phyloP scores from a whole-genome alignment of 92 coral and sea anemone species.

The Phenganax stokvisi region DNA sequence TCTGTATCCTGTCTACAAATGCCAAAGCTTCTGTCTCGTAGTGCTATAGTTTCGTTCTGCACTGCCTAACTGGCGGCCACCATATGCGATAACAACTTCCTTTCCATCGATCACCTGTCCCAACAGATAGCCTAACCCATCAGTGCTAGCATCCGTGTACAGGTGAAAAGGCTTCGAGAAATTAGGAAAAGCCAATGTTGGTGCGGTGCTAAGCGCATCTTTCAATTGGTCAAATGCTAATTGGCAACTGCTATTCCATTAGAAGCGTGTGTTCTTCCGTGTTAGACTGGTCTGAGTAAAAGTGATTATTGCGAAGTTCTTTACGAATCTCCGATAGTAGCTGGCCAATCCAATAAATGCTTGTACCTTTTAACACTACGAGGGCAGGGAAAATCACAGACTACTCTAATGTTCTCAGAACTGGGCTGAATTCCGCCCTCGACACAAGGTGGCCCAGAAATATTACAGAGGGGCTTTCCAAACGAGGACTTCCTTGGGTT shows the following conservation, averaged over 20 bases:
- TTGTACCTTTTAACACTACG: slow-evolving; percentile 39
- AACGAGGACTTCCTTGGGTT: slow-evolving; percentile 54
- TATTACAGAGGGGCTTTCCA: slow-evolving; percentile 34
- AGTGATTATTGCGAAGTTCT: slow-evolving; percentile 46
- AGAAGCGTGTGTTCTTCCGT: slow-evolving; percentile 24
- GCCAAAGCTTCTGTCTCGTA: too few species aligned
- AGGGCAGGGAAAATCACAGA: slow-evolving; percentile 51
- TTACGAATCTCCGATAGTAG: slow-evolving; percentile 58
- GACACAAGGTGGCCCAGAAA: slow-evolving; percentile 43
- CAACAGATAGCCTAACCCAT: slow-evolving; percentile 45
- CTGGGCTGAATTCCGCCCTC: slow-evolving; percentile 47
- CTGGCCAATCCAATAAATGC: slow-evolving; percentile 53
- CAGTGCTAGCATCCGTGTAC: slow-evolving; percentile 47
- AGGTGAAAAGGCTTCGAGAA: slow-evolving; percentile 40
- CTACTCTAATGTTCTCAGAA: slow-evolving; percentile 44
- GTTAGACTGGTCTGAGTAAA: slow-evolving; percentile 42
- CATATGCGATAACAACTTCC: slow-evolving; percentile 50
- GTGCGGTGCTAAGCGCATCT: slow-evolving; percentile 38
- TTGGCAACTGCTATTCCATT: slow-evolving; percentile 43
- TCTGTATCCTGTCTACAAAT: too few species aligned
- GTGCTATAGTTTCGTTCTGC: too few species aligned
- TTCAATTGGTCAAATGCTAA: slow-evolving; percentile 41
- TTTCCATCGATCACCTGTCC: slow-evolving; percentile 15
- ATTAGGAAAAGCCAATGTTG: slow-evolving; percentile 50
- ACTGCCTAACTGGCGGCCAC: slow-evolving; percentile 30